These are phyloP conservation scores for Carposina sasakii DNA, from an alignment of 1,140 invertebrate genomes.

Conservation along the genomic window DNA sequence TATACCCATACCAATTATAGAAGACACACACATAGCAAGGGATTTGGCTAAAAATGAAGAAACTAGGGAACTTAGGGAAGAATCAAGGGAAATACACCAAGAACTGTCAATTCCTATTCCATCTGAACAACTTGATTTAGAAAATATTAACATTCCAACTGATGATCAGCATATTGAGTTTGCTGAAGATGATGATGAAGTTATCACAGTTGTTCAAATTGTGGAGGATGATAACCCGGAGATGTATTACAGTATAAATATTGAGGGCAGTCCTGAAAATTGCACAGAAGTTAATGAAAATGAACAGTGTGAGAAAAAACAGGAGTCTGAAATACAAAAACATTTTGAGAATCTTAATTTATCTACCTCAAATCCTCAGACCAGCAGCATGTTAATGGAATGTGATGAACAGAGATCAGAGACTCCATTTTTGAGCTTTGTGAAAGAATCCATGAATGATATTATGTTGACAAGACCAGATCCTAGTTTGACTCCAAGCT, in stretches of 20 bases:
- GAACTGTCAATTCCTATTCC: neutral
- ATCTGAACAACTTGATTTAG: no score
- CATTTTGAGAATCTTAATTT: constrained; percentile 60
- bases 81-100: no score
- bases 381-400: constrained; percentile 37
- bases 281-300: constrained; percentile 8
- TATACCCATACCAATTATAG: no score
- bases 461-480: constrained; percentile 45
- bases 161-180: constrained; percentile 43
- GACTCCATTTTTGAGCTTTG: constrained; percentile 35
- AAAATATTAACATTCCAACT: constrained; percentile 29
- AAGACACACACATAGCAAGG: no score
- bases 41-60: no score
- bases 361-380: constrained; percentile 23
- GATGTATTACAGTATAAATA: constrained; percentile 60
- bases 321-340: constrained; percentile 49
- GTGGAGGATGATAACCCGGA: constrained; percentile 66
- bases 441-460: constrained; percentile 34
- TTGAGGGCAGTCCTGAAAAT: constrained; percentile 48
- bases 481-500: constrained; percentile 62
- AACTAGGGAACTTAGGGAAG: no score
- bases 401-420: constrained; percentile 37
- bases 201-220: constrained; percentile 68
- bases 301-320: constrained; percentile 30
- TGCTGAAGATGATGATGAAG: constrained; percentile 67